Percentiles rank a stretch among this genome's conserved stretches.
Conservation (phyloP, 2,888 invertebrate genomes). For the Liodrosophila aerea region DNA sequence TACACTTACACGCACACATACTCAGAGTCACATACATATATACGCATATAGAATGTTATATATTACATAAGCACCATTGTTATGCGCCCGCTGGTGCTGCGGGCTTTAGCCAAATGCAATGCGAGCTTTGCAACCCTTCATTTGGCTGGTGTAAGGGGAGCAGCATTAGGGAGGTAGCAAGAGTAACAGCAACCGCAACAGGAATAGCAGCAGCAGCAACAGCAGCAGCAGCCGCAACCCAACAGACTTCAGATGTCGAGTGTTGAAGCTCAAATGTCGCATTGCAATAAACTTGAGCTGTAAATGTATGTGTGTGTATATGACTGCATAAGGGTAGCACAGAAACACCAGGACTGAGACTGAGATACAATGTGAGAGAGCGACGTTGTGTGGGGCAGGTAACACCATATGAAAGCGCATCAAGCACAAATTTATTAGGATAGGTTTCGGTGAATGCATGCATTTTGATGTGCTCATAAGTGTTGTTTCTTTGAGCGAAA, state of each 20-base stretch:
- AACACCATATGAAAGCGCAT: slow-evolving; percentile 74
- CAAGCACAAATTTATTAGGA: slow-evolving; percentile 77
- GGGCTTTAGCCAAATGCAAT: slow-evolving; percentile 65
- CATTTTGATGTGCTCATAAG: slow-evolving; percentile 69
- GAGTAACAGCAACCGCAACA: slow-evolving; percentile 30
- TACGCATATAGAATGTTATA: slow-evolving; percentile 56
- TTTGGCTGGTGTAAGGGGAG: slow-evolving; percentile 1
- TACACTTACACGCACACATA: slow-evolving; percentile 24
- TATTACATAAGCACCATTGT: slow-evolving; percentile 73
- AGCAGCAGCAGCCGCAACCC: slow-evolving; percentile 42
- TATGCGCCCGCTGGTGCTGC: slow-evolving; percentile 62
- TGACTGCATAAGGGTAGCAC: slow-evolving; percentile 59
- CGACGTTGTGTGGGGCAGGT: slow-evolving; percentile 52
- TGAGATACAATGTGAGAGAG: background rate
- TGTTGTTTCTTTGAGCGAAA: slow-evolving; percentile 19
- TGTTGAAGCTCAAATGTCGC: slow-evolving; percentile 76
- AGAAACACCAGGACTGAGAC: slow-evolving; percentile 3
- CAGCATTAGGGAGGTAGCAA: background rate
- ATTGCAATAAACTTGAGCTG: slow-evolving; percentile 71
- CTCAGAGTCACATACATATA: slow-evolving; percentile 17
- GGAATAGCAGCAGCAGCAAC: slow-evolving; percentile 20
- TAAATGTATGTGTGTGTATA: slow-evolving; percentile 37
- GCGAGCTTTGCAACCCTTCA: slow-evolving; percentile 69
- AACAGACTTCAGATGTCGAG: slow-evolving; percentile 73
- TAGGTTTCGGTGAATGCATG: slow-evolving; percentile 72